These are phyloP conservation scores for Anoplopoma fimbria DNA, from an alignment of 2,113 vertebrate genomes.

Conservation along the genomic window DNA sequence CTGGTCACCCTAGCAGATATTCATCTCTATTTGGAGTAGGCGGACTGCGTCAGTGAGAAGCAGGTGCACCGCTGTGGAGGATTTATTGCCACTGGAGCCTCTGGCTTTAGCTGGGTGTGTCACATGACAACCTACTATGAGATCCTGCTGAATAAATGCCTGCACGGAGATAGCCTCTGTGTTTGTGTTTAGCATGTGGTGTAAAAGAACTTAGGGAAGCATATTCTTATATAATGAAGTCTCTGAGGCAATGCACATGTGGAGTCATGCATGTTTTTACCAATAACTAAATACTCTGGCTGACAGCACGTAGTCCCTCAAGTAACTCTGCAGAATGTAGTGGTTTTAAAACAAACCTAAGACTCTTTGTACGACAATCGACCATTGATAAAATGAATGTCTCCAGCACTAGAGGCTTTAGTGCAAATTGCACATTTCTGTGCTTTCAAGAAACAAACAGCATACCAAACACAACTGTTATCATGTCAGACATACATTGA, in stretches of 20 bases:
- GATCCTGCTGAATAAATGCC: conserved; percentile 10
- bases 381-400: not conserved
- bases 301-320: not conserved
- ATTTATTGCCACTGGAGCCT: conserved; percentile 22
- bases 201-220: not conserved
- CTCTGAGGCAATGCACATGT: not conserved
- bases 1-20: conserved; percentile 21
- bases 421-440: not conserved
- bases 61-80: conserved; percentile 50
- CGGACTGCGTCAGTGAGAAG: conserved; percentile 48
- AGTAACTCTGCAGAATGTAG: not conserved
- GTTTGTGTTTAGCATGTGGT: not conserved
- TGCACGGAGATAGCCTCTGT: not conserved
- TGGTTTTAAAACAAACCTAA: not conserved
- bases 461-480: not conserved
- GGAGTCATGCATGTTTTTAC: conserved; percentile 3
- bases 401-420: not conserved
- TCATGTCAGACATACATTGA: not conserved
- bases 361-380: not conserved
- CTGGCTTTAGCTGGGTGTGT: conserved; percentile 36
- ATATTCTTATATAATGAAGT: not conserved
- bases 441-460: not conserved
- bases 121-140: conserved; percentile 36
- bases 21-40: conserved; percentile 29
- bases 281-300: not conserved